Base-by-base conservation (phyloP, 1,140 invertebrate species). In the Scylla paramamosain region DNA sequence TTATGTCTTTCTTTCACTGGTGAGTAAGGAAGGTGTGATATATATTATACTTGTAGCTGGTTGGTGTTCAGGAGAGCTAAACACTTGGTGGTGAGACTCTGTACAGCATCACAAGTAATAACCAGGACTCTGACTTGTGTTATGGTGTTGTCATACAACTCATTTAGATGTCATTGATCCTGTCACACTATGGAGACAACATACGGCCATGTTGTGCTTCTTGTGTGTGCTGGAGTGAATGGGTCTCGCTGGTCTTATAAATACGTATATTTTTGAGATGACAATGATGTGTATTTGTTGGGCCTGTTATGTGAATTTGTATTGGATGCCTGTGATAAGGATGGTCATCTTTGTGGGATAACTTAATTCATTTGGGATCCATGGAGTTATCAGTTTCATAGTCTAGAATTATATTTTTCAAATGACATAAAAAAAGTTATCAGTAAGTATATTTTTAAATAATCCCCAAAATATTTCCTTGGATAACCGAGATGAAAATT, bases 401-500 rank as follows among this genome's bases (percentile, higher is more conserved):
- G 67, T n/a, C 67, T n/a, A n/a, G 25, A n/a, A 77, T 77, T 77
- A 77, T 77, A 77, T 77, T 77, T 77, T 77, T 77, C 67, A 77
- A n/a, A 77, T 77, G n/a, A 77, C 20, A 77, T n/a, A n/a, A n/a
- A 20, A 77, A n/a, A 77, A 77, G 6, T 77, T 25, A 77, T 77
- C 20, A n/a, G n/a, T 77, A 77, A 7, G 67, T 77, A 77, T 77
- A 77, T 77, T 77, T 77, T 77, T 77, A 77, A 77, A n/a, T 77
- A n/a, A n/a, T n/a, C 67, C 67, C 8, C 20, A 77, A 77, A 77
- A 77, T 20, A 77, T 77, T 77, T 77, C 67, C 67, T 77, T 77
- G 67, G 25, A 77, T n/a, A 77, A 77, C 67, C 12, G 20, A 2
- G 67, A 1, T 20, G 39, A 39, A 77, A 77, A 77, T 7, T 77